Evolutionary conservation across 1,140 invertebrate species (phyloP), one percentile per base, ranked within the genome.

Genomic region (Drosophila suzukii): DNA sequence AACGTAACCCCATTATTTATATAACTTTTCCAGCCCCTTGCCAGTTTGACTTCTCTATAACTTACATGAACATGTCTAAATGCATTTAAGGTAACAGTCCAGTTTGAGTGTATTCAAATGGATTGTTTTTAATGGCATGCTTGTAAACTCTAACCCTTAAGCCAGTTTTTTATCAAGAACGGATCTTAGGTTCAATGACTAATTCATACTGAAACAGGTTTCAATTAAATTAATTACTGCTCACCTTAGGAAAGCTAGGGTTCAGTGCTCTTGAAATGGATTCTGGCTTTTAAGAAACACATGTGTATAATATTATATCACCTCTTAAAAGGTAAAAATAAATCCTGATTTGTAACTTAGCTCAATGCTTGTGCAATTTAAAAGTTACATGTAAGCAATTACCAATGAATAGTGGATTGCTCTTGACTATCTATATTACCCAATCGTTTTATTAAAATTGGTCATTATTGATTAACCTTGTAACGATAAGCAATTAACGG

Each of bases 181-280:
- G 10, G 34, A 38, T 57, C 44, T 49, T 49, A 71, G 63, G 67
- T 71, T 71, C 67, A 68, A 65, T 62, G 47, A 36, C 63, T 57
- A 56, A 70, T 49, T 57, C 49, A 6, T 6, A 41, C 27, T 13
- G 12, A 57, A 70, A 71, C 51, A 10, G 65, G 20, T 49, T 71
- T 11, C 8, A 36, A 57, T 49, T 47, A 70, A 70, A 20, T 36
- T 49, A 57, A 57, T 41, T 57, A 49, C 17, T 38, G 11, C 32
- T 55, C 38, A 24, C 41, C 66, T 24, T 41, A 56, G 46, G 8
- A 20, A 11, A 17, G 2, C n/a, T n/a, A 54, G 27, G 44, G 67
- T 39, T 70, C 66, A 70, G 44, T 57, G 67, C 24, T 49, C 67
- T 66, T 15, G 61, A 36, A 34, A 30, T 3, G 15, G 51, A 34